phyloP scores from a whole-genome alignment of 2,888 invertebrate genomes.

The Chorisops tibialis region DNA sequence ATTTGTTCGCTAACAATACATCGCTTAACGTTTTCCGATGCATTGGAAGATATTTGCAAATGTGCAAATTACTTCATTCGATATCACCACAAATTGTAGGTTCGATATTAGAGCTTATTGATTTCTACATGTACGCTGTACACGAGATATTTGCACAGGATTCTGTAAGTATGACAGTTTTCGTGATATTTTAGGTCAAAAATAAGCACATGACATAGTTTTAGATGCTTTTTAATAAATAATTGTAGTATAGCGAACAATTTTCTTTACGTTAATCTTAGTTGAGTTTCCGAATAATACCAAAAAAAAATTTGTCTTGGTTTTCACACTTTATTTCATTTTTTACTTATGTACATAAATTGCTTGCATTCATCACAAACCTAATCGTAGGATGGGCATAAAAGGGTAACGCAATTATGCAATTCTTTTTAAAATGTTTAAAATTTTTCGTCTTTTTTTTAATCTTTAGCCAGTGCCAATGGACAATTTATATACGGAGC shows the following conservation, averaged over 20 bases:
- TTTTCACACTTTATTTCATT: constrained; percentile 18
- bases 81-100: constrained; percentile 89
- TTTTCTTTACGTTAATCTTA: not conserved
- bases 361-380: constrained; percentile 12
- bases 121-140: constrained; percentile 88
- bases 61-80: constrained; percentile 82
- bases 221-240: no score
- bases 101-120: constrained; percentile 88
- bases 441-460: not conserved
- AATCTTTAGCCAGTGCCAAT: constrained; percentile 29
- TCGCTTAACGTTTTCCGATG: constrained; percentile 84
- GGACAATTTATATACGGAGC: constrained; percentile 29
- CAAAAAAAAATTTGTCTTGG: not conserved
- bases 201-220: no score
- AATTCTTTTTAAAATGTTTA: not conserved
- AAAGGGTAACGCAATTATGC: constrained; percentile 14
- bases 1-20: constrained; percentile 82
- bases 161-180: constrained; percentile 53
- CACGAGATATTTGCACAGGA: constrained; percentile 81
- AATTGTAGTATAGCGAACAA: not conserved
- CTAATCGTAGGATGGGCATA: constrained; percentile 9
- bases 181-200: no score
- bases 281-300: not conserved
- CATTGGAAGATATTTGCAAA: constrained; percentile 88
- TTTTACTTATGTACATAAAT: constrained; percentile 18